A percentile compares a stretch with the other conserved stretches of the same genome.
Conservation (phyloP, 1,140 invertebrate genomes). For the Lepidurus packardi region DNA sequence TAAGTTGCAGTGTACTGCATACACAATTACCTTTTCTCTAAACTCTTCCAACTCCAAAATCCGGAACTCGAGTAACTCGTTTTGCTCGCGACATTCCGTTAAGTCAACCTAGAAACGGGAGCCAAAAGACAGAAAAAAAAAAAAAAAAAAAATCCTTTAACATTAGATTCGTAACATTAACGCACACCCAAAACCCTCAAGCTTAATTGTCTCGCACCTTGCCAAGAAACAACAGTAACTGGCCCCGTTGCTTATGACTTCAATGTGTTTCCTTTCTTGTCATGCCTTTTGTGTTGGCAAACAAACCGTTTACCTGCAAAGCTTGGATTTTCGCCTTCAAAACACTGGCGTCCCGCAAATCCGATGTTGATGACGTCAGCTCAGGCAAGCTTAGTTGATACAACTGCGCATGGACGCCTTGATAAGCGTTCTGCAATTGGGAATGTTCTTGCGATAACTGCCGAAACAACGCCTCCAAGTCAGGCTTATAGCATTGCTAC, state of each 20-base stretch:
- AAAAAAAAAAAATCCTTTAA: too few species aligned
- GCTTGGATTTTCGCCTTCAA: background rate
- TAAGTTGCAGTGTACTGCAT: background rate
- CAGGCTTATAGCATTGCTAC: constrained; percentile 38
- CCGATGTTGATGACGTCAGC: constrained; percentile 3
- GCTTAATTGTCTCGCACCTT: too few species aligned
- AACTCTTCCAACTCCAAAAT: constrained; percentile 52
- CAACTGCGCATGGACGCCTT: constrained; percentile 36
- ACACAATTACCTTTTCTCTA: constrained; percentile 36
- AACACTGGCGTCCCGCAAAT: background rate
- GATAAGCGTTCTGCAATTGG: constrained; percentile 37
- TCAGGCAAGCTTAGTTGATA: constrained; percentile 17
- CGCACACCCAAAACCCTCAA: too few species aligned
- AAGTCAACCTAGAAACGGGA: constrained; percentile 44
- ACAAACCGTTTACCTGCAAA: background rate
- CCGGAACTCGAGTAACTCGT: constrained; percentile 56
- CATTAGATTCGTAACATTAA: too few species aligned
- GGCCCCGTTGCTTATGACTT: too few species aligned
- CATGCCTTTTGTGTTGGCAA: too few species aligned
- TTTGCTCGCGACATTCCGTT: constrained; percentile 53
- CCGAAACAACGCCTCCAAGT: constrained; percentile 44
- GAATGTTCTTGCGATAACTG: constrained; percentile 45
- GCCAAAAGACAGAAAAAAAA: too few species aligned
- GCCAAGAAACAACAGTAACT: too few species aligned
- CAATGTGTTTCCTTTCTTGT: too few species aligned